Evolutionary conservation across 2,888 invertebrate genomes (phyloP).

Genomic region (Bembecia ichneumoniformis): DNA sequence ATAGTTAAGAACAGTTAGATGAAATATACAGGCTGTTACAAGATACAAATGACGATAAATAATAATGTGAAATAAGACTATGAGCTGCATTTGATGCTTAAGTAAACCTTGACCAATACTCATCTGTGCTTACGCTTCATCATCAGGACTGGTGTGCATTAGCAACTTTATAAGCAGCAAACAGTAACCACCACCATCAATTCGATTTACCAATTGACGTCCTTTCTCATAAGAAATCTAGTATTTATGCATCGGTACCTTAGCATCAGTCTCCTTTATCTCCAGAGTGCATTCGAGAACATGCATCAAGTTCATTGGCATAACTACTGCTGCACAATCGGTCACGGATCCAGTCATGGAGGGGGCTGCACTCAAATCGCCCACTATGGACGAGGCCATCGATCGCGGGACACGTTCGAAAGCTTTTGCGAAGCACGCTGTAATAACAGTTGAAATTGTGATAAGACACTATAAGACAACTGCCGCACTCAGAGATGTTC

Average conservation of each 20-base stretch:
- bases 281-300: slow-evolving; percentile 93
- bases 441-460: slow-evolving; percentile 1
- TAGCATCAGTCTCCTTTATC: slow-evolving; percentile 93
- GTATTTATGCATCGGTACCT: slow-evolving; percentile 48
- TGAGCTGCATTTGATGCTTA: no score
- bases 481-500: no score
- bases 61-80: no score
- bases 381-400: slow-evolving; percentile 82
- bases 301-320: slow-evolving; percentile 78
- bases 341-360: slow-evolving; percentile 76
- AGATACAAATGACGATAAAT: no score
- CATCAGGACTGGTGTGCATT: no score
- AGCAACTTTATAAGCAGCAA: no score
- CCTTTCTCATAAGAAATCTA: no score
- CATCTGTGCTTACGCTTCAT: no score
- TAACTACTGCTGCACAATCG: slow-evolving; percentile 71
- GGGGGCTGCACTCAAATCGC: slow-evolving; percentile 76
- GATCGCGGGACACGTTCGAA: slow-evolving; percentile 90
- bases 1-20: no score
- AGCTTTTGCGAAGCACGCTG: slow-evolving; percentile 93
- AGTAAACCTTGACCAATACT: no score
- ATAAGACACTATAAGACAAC: slow-evolving; percentile 2
- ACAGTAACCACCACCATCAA: no score
- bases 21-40: neutral
- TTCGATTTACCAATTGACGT: no score